phyloP scores from a whole-genome alignment of 2,113 vertebrate species.

The Tylochromis polylepis region DNA sequence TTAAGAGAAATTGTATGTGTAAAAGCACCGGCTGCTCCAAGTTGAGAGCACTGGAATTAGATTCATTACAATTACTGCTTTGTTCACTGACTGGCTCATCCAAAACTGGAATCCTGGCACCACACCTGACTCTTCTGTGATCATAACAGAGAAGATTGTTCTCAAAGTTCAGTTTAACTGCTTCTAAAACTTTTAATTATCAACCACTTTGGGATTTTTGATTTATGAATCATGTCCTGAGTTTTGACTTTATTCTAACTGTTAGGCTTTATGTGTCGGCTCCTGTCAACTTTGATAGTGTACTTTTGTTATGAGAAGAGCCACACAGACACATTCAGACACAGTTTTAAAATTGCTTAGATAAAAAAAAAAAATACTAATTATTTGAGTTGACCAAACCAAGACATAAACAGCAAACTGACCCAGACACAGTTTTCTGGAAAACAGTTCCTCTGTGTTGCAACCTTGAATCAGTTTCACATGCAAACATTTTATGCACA shows the following conservation, averaged over 20 bases:
- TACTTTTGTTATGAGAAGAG: neutral
- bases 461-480: too few species aligned
- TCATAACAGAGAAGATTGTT: rapidly evolving
- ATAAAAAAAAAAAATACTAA: neutral
- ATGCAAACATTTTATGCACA: too few species aligned
- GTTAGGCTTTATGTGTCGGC: too few species aligned
- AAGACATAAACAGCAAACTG: neutral
- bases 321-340: neutral
- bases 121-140: neutral
- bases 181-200: neutral
- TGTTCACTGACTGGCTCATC: neutral
- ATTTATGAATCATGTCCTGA: neutral
- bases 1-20: neutral
- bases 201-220: neutral
- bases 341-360: neutral
- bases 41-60: neutral
- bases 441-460: neutral
- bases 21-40: neutral
- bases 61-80: neutral
- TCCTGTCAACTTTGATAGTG: neutral
- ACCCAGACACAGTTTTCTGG: rapidly evolving
- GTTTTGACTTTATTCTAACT: neutral
- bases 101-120: neutral
- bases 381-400: neutral
- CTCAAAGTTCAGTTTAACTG: neutral